phyloP scores from a whole-genome alignment of 2,113 vertebrate genomes.

The Ciconia stormi region DNA sequence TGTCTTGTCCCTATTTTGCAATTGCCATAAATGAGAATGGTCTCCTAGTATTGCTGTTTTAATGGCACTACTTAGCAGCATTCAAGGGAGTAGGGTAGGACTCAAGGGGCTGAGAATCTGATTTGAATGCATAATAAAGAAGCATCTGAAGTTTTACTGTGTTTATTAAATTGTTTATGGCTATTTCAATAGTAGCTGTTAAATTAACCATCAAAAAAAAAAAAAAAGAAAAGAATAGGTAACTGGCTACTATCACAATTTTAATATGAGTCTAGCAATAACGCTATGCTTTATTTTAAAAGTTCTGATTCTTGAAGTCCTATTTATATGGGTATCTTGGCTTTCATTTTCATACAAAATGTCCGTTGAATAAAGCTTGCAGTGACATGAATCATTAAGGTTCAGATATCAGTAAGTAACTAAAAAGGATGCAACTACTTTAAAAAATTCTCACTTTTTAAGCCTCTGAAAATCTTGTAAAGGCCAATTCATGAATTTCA shows the following conservation, averaged over 20 bases:
- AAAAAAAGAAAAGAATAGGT: neutral
- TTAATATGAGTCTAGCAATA: neutral
- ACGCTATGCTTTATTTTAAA: conserved; percentile 3
- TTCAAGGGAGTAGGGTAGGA: conserved; percentile 39
- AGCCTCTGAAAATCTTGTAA: neutral
- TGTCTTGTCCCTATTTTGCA: neutral
- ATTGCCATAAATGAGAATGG: conserved; percentile 2
- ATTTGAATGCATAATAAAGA: conserved; percentile 60
- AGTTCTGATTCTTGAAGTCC: neutral
- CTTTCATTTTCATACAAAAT: conserved; percentile 42
- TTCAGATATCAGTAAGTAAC: conserved; percentile 39
- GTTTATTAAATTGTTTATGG: conserved; percentile 63
- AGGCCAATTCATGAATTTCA: conserved; percentile 17
- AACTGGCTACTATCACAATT: neutral
- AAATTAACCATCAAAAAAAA: conserved; percentile 29
- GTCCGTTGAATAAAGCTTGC: neutral
- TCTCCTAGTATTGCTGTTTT: conserved; percentile 6
- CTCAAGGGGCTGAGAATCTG: conserved; percentile 31
- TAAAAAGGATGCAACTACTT: conserved; percentile 10
- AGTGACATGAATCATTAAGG: conserved; percentile 24
- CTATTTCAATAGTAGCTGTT: conserved; percentile 23
- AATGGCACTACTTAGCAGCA: conserved; percentile 52
- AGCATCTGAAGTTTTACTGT: conserved; percentile 48
- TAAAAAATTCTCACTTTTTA: neutral
- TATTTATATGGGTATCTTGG: neutral